A percentile compares a stretch with the other conserved stretches of the same genome.
These are phyloP conservation scores for Amyelois transitella DNA, from an alignment of 1,140 invertebrate genomes.

Conservation along the genomic window DNA sequence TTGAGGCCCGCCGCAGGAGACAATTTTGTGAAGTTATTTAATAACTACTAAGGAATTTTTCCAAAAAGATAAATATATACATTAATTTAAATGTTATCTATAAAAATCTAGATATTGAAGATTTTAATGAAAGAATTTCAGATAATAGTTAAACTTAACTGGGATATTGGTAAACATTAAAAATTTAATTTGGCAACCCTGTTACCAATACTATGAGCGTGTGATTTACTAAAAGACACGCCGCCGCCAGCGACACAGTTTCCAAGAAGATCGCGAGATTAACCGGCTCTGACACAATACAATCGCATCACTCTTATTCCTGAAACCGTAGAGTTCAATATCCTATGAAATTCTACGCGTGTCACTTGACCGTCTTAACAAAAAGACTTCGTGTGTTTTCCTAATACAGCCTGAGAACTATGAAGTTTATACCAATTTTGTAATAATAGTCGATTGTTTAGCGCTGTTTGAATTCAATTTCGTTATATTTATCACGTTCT, in stretches of 20 bases:
- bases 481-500: constrained; percentile 20
- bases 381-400: constrained; percentile 25
- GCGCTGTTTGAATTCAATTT: constrained; percentile 27
- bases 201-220: constrained; percentile 21
- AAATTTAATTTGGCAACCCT: constrained; percentile 11
- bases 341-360: not conserved
- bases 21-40: too few species aligned
- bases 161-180: too few species aligned
- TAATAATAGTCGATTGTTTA: constrained; percentile 35
- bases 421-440: constrained; percentile 24
- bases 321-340: not conserved
- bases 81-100: too few species aligned
- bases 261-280: constrained; percentile 39
- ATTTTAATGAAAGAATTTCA: too few species aligned
- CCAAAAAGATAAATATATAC: too few species aligned
- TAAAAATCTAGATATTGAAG: too few species aligned
- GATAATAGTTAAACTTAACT: too few species aligned
- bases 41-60: too few species aligned
- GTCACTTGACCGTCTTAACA: constrained; percentile 5
- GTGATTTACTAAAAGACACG: constrained; percentile 34
- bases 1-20: too few species aligned
- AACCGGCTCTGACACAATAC: constrained; percentile 9
- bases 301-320: not conserved
- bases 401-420: constrained; percentile 31
- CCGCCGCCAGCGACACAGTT: constrained; percentile 35